Conservation (phyloP, 2,888 invertebrate genomes). For the Tineola bisselliella region DNA sequence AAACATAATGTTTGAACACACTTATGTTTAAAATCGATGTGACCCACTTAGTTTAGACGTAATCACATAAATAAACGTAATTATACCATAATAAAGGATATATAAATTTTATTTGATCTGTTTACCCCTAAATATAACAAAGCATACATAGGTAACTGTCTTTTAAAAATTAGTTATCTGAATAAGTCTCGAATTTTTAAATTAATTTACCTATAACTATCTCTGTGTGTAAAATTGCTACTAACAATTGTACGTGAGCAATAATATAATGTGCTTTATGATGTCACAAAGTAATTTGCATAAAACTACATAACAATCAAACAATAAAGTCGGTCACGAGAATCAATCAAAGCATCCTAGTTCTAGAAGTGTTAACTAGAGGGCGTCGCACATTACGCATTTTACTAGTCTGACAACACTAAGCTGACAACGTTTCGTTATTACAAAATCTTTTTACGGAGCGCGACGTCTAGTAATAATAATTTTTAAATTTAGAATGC, state of each 20-base stretch:
- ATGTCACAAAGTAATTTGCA: not conserved
- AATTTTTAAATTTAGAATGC: not conserved
- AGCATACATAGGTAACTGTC: too few species aligned
- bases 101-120: too few species aligned
- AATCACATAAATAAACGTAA: too few species aligned
- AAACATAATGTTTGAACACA: too few species aligned
- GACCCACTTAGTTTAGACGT: too few species aligned
- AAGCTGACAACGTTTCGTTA: not conserved
- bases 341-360: slow-evolving; percentile 1
- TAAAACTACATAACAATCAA: not conserved
- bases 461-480: not conserved
- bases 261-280: not conserved
- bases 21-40: too few species aligned
- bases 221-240: too few species aligned
- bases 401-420: not conserved
- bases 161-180: too few species aligned
- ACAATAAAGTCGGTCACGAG: not conserved
- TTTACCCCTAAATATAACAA: too few species aligned
- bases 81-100: too few species aligned
- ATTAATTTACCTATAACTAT: too few species aligned
- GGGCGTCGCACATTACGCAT: not conserved
- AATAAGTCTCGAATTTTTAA: too few species aligned
- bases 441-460: not conserved
- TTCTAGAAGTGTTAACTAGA: not conserved
- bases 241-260: not conserved